Evolutionary conservation across 2,113 vertebrate genomes (phyloP).

Genomic region (Cyanoliseus patagonus): DNA sequence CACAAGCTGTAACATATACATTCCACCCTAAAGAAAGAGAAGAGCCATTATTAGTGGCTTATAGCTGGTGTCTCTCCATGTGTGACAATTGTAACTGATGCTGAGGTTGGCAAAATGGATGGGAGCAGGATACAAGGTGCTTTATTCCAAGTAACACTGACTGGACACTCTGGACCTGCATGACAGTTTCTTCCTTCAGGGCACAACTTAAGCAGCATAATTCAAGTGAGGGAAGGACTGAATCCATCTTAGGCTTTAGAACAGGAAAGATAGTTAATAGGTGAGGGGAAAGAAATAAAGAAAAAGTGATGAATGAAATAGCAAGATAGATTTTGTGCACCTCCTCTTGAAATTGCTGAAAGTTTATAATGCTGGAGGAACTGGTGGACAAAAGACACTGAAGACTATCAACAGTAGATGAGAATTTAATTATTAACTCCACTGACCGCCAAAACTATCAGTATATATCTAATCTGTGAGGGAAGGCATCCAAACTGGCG

Average conservation of each 20-base stretch:
- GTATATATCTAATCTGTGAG: accelerated
- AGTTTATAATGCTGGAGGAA: background rate
- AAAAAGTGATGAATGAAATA: accelerated
- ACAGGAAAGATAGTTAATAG: background rate
- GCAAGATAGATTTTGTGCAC: background rate
- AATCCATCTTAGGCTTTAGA: background rate
- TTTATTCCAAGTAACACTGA: accelerated
- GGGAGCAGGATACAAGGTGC: background rate
- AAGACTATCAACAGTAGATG: accelerated
- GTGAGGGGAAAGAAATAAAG: background rate
- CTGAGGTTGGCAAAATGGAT: background rate
- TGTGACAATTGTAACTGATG: background rate
- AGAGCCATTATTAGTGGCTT: background rate
- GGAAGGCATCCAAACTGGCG: background rate
- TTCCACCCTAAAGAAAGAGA: conserved; percentile 78
- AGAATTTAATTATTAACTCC: background rate
- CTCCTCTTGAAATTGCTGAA: background rate
- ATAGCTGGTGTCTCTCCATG: background rate
- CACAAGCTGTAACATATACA: conserved; percentile 92
- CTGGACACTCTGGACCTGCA: accelerated
- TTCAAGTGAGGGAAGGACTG: background rate
- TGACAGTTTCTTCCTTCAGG: background rate
- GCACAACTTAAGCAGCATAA: background rate
- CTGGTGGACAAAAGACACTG: background rate
- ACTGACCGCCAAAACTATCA: background rate